Percentiles rank a stretch among this genome's conserved stretches.
phyloP scores from a whole-genome alignment of 2,113 vertebrate genomes.

The Saccopteryx leptura region DNA sequence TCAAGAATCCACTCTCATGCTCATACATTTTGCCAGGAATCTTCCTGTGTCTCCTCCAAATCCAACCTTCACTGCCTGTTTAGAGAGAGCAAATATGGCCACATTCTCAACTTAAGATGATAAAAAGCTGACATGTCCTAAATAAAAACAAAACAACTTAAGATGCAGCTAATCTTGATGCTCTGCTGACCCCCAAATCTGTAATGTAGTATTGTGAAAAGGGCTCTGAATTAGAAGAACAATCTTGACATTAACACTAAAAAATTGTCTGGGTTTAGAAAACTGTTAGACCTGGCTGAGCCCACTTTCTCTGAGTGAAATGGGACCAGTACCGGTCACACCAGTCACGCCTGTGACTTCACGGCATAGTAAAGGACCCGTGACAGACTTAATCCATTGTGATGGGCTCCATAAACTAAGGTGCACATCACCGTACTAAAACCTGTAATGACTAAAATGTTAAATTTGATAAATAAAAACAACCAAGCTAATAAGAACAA shows the following conservation, averaged over 20 bases:
- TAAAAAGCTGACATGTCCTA: not conserved
- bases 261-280: not conserved
- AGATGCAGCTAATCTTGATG: not conserved
- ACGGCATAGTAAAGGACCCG: not conserved
- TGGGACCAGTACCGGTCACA: fast-evolving
- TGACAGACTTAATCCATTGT: not conserved
- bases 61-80: not conserved
- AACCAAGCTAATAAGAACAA: not conserved
- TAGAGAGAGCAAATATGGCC: not conserved
- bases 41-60: not conserved
- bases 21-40: not conserved
- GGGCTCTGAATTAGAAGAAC: not conserved
- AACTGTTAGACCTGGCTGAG: not conserved
- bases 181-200: not conserved
- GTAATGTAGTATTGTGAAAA: not conserved
- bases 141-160: not conserved
- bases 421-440: not conserved
- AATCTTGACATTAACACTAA: not conserved
- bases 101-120: not conserved
- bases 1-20: not conserved
- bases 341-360: not conserved
- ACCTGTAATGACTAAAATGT: not conserved
- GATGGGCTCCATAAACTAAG: not conserved
- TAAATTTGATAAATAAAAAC: conserved; percentile 33
- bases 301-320: not conserved